A percentile compares a stretch with the other conserved stretches of the same genome.
Evolutionary conservation across 1,140 invertebrate species (phyloP).

Genomic region (Zaprionus tsacasi): DNA sequence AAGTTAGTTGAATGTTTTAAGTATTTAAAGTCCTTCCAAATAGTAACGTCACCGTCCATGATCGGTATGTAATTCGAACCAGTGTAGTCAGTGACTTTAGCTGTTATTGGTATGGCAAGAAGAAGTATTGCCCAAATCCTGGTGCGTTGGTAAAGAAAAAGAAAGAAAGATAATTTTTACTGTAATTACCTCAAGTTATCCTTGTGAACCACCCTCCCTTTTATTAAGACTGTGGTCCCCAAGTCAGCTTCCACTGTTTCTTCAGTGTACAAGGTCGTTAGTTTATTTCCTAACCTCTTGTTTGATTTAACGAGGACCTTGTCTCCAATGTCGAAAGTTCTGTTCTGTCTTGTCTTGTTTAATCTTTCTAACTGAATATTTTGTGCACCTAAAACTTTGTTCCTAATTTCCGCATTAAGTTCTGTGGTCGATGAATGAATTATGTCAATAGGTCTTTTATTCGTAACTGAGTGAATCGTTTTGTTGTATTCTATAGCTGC

Average conservation of each 20-base stretch:
- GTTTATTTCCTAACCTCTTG: conserved; percentile 27
- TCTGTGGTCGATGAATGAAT: conserved; percentile 14
- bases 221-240: conserved; percentile 32
- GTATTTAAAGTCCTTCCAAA: too few species aligned
- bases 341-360: not conserved
- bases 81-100: not conserved
- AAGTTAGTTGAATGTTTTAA: not conserved
- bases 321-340: too few species aligned
- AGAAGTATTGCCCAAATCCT: not conserved
- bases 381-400: conserved; percentile 16
- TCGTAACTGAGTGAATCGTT: conserved; percentile 38
- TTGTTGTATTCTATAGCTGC: conserved; percentile 32
- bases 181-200: conserved; percentile 16
- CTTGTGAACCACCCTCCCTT: conserved; percentile 33
- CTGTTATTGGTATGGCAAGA: not conserved
- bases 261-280: conserved; percentile 30
- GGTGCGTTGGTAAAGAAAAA: not conserved
- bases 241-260: conserved; percentile 32
- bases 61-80: not conserved
- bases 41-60: not conserved
- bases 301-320: too few species aligned
- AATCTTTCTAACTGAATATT: conserved; percentile 1
- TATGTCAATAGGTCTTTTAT: not conserved
- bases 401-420: conserved; percentile 9
- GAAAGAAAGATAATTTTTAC: not conserved